Evolutionary conservation across 2,888 invertebrate genomes (phyloP), one percentile per base, ranked within the genome.

Genomic region (Hartigia nigra): DNA sequence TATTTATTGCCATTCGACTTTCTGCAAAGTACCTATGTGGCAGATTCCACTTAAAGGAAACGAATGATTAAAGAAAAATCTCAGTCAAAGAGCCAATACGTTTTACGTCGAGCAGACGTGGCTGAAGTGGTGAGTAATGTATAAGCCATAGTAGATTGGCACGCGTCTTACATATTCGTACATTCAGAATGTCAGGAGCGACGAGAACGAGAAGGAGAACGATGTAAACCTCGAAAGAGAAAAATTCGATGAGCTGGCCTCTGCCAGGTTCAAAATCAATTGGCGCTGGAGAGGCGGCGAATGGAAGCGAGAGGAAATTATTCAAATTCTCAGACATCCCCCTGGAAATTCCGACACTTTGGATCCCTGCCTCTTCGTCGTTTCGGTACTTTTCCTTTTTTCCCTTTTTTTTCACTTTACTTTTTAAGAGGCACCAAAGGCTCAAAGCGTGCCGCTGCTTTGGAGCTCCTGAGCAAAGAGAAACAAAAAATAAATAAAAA

Each of bases 281-380:
- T 55, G 55, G 23, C 9, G 55, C 55, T 55, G 55, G 55, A 55
- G 55, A 55, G 55, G 55, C 23, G 55, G 23, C 55, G 23, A 55
- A 23, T 55, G 55, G 55, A 23, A 55, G 55, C 55, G 55, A 55
- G 55, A 55, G 55, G 2, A 37, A 75, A 75, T 75, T 75, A 75
- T 75, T 75, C 75, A 75, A 75, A 75, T 75, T 36, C 75, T 36
- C 36, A 36, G 37, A 75, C 75, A 35, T 35, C 75, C 37, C 75
- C 31, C 37, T 72, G 75, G n/a, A 37, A 72, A 75, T 36, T 37
- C 74, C 32, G 74, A 34, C 74, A 74, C 74, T 74, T 74, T 55
- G 55, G 55, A 55, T 55, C 55, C 23, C 23, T 55, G 55, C 55
- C 55, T 23, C 23, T 55, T 55, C 23, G 55, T 55, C 55, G 23